Conservation (phyloP, 2,113 vertebrate genomes). For the Edolisoma coerulescens region DNA sequence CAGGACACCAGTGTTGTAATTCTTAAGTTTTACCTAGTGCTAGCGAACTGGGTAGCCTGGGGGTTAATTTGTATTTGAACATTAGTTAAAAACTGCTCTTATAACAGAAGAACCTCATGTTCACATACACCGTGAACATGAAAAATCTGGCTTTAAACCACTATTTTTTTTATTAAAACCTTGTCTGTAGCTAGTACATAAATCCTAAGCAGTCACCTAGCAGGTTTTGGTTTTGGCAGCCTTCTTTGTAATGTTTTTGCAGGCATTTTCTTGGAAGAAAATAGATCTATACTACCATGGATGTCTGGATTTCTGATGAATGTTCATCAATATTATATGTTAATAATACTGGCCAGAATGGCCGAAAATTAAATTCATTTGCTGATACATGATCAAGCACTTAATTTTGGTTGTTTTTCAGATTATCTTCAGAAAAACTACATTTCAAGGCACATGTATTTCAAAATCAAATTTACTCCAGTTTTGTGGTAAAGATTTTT, state of each 20-base stretch:
- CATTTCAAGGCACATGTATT: neutral
- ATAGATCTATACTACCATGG: neutral
- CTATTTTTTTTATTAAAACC: neutral
- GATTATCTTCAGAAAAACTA: neutral
- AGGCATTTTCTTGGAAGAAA: neutral
- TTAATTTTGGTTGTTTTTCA: neutral
- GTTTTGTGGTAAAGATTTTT: neutral
- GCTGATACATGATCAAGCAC: neutral
- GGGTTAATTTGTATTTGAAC: neutral
- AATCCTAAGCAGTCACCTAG: neutral
- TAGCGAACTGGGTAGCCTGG: neutral
- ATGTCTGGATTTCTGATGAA: neutral
- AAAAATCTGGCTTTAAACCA: neutral
- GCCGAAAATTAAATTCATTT: neutral
- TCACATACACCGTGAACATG: neutral
- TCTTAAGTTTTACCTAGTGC: neutral
- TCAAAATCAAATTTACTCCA: neutral
- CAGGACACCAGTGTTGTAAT: neutral
- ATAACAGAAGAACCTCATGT: neutral
- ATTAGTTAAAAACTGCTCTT: neutral
- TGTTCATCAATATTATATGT: neutral
- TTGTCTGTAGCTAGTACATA: neutral
- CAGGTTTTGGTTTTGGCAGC: neutral
- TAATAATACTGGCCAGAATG: neutral
- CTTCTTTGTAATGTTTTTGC: neutral